Percentiles rank a stretch among this genome's conserved stretches.
Conservation (phyloP, 2,888 invertebrate species). For the Eristalinus sepulchralis region DNA sequence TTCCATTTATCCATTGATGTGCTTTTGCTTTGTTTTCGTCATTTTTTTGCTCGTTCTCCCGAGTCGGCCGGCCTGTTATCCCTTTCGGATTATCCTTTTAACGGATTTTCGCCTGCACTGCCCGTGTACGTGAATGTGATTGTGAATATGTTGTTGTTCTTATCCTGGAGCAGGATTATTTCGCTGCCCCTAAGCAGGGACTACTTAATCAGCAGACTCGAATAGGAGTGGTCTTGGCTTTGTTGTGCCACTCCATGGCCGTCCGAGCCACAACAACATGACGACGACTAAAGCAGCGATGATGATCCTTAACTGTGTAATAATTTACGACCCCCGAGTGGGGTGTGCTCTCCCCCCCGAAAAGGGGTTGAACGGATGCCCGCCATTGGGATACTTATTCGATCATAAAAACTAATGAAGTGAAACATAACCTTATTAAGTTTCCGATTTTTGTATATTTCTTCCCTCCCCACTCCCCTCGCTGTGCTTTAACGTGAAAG, state of each 20-base stretch:
- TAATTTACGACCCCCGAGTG: conserved; percentile 42
- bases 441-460: conserved; percentile 24
- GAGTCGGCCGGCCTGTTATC: neutral
- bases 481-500: conserved; percentile 10
- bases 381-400: conserved; percentile 44
- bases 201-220: conserved; percentile 46
- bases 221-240: conserved; percentile 21
- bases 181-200: conserved; percentile 33
- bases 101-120: conserved; percentile 7
- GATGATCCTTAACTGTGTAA: conserved; percentile 54
- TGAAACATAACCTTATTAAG: conserved; percentile 61
- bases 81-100: conserved; percentile 52
- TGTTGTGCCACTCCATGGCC: neutral
- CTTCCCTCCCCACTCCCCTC: neutral
- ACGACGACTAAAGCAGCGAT: conserved; percentile 42
- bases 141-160: neutral
- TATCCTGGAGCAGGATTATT: conserved; percentile 34
- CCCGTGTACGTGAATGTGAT: conserved; percentile 8
- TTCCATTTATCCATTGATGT: conserved; percentile 45
- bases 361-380: conserved; percentile 25
- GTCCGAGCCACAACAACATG: conserved; percentile 17
- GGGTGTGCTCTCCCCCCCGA: neutral
- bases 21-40: conserved; percentile 13
- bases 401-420: conserved; percentile 64
- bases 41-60: neutral